Evolutionary conservation across 2,888 invertebrate genomes (phyloP), one percentile per base, ranked within the genome.

Genomic region (Margaritifera margaritifera): DNA sequence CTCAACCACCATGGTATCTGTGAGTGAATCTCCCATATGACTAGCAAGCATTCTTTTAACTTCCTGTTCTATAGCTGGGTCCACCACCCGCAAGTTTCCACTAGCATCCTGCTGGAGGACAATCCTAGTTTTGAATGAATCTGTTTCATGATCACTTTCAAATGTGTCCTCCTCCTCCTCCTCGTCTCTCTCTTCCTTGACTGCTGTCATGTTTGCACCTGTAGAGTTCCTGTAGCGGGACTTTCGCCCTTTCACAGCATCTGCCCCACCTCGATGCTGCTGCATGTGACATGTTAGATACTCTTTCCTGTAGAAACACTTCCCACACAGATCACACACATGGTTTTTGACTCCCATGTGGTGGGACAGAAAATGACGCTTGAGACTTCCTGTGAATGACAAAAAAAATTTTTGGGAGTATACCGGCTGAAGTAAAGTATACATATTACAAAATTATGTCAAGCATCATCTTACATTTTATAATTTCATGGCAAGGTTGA

Each of bases 321-420:
- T 79, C 31, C 78, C 79, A 70, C 84, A 84, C 27, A 79, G 69
- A 22, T 80, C 78, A 70, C 84, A 84, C 50, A 75, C 75, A 71
- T 82, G 83, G 62, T 80, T 78, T 63, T 80, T 78, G 31, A 82
- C 77, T n/a, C 81, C 80, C 69, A 80, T 73, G 71, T 84, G 84
- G 22, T 73, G 51, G 27, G 83, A 78, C 69, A 80, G 80, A 63
- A 78, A 76, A 57, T 84, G 84, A n/a, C 84, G 75, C 62, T 83
- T 83, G 24, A 84, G 65, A 68, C 84, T 84, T 69, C 84, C 84
- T 84, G 73, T 20, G 67, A 66, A 61, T 42, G 42, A 42, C 11
- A 31, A 2, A 42, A 42, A 31, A 11, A 11, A 42, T 8, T 31
- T 42, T 42, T 11, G 1, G 11, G 11, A 42, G 42, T 42, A 42